Evolutionary conservation across 2,888 invertebrate genomes (phyloP).

Genomic region (Adineta ricciae): DNA sequence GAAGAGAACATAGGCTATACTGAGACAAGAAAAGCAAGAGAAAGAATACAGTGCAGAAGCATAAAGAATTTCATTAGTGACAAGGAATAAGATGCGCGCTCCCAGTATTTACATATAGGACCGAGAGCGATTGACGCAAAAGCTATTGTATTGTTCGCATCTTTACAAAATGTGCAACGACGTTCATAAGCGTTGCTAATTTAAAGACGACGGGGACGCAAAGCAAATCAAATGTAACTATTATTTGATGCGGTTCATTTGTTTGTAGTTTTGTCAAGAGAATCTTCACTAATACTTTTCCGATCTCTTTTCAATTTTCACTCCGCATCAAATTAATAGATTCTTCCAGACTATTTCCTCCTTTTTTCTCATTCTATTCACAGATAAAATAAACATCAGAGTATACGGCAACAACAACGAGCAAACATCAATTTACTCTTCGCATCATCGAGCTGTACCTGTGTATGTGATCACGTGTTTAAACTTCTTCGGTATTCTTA

Average conservation of each 20-base stretch:
- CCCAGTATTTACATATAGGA: background rate
- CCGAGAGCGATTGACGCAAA: background rate
- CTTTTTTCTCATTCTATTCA: background rate
- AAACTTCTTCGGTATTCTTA: background rate
- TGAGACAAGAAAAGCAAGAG: background rate
- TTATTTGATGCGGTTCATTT: background rate
- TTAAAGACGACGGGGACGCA: background rate
- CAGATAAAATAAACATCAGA: background rate
- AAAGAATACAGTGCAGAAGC: background rate
- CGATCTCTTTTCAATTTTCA: background rate
- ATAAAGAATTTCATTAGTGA: constrained; percentile 9
- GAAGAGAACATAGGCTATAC: background rate
- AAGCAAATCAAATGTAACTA: background rate
- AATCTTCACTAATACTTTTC: background rate
- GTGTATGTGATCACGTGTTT: background rate
- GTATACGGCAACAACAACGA: background rate
- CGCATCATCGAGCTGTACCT: background rate
- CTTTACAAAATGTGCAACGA: background rate
- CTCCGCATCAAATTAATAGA: background rate
- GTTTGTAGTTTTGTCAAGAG: background rate
- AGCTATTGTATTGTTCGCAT: background rate
- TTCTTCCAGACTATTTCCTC: background rate
- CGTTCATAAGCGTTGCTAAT: background rate
- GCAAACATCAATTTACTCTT: background rate
- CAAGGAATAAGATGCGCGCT: background rate